These are phyloP conservation scores for Paramisgurnus dabryanus DNA, from an alignment of 2,113 vertebrate genomes.

Conservation along the genomic window DNA sequence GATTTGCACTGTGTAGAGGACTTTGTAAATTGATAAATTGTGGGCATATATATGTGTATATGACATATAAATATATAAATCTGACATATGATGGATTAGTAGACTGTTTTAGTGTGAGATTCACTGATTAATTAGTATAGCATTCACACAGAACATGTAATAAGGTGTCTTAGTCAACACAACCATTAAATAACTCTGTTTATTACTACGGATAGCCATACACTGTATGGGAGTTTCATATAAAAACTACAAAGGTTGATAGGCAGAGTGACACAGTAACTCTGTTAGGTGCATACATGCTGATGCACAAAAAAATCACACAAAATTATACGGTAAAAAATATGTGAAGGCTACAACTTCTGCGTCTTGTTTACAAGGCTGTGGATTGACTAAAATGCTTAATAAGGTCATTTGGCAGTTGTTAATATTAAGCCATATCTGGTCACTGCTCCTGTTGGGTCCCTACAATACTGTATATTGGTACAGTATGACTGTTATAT, in stretches of 20 bases:
- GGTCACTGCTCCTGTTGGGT: background rate
- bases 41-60: too few species aligned
- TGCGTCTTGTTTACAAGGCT: too few species aligned
- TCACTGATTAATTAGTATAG: background rate
- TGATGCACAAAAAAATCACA: background rate
- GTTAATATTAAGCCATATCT: background rate
- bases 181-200: background rate
- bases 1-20: background rate
- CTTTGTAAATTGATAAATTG: background rate
- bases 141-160: too few species aligned
- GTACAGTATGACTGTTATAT: too few species aligned
- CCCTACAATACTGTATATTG: too few species aligned
- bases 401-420: background rate
- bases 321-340: too few species aligned
- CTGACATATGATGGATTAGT: too few species aligned
- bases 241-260: slow-evolving; percentile 1
- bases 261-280: slow-evolving; percentile 24
- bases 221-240: slow-evolving; percentile 27
- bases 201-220: slow-evolving; percentile 23
- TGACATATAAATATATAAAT: too few species aligned
- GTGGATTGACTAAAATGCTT: background rate
- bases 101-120: background rate
- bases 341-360: too few species aligned
- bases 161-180: background rate
- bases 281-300: background rate